Evolutionary conservation across 2,888 invertebrate genomes (phyloP).

Genomic region (Toxonevra muliebris): DNA sequence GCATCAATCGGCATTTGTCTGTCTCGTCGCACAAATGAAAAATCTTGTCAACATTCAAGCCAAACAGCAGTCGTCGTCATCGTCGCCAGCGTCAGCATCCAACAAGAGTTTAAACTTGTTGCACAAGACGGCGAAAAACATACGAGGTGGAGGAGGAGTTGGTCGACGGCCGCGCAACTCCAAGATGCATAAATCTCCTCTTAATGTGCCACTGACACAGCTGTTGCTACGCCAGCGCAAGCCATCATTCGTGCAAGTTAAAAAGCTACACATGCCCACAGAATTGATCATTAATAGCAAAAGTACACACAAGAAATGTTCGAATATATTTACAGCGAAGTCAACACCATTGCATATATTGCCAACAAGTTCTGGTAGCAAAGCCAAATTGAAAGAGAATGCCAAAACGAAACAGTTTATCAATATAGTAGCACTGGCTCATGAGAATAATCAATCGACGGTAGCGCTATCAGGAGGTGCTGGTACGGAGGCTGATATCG

Average conservation of each 20-base stretch:
- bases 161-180: conserved; percentile 14
- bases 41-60: conserved; percentile 31
- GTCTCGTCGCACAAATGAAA: conserved; percentile 42
- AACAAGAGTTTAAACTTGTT: not conserved
- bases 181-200: conserved; percentile 10
- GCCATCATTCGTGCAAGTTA: conserved; percentile 26
- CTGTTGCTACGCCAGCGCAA: conserved; percentile 29
- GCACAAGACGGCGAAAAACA: conserved; percentile 10
- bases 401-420: conserved; percentile 33
- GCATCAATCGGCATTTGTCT: conserved; percentile 48
- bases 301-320: conserved; percentile 20
- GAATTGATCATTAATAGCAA: conserved; percentile 21
- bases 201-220: conserved; percentile 32
- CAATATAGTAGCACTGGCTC: conserved; percentile 30
- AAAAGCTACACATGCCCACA: conserved; percentile 17
- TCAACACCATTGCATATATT: not conserved
- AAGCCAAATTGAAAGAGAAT: conserved; percentile 32
- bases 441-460: conserved; percentile 15
- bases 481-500: not conserved
- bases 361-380: conserved; percentile 12
- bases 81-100: not conserved
- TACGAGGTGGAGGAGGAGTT: conserved; percentile 10
- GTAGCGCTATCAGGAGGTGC: conserved; percentile 4
- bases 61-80: conserved; percentile 14
- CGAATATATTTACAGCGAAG: conserved; percentile 17